A percentile compares a stretch with the other conserved stretches of the same genome.
Evolutionary conservation across 2,888 invertebrate genomes (phyloP).

Genomic region (Cyaniris semiargus): DNA sequence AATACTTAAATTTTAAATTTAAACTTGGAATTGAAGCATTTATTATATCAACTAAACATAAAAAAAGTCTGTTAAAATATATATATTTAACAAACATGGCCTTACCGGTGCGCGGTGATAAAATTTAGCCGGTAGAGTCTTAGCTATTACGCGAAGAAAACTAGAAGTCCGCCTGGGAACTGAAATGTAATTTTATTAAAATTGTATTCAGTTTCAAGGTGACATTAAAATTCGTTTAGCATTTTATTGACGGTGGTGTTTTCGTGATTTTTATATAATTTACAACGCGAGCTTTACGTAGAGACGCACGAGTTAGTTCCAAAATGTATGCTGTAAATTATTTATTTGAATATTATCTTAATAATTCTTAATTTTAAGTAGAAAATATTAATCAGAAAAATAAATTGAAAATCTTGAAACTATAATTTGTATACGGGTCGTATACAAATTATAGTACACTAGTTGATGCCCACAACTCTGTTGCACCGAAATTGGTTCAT

Average conservation of each 20-base stretch:
- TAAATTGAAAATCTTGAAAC: too few species aligned
- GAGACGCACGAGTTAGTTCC: neutral
- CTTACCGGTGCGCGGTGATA: neutral
- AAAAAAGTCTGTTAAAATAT: too few species aligned
- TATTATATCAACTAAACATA: too few species aligned
- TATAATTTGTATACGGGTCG: too few species aligned
- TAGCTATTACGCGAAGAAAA: neutral
- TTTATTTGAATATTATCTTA: too few species aligned
- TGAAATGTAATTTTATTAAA: slow-evolving; percentile 4
- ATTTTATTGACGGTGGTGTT: neutral
- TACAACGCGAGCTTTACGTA: neutral
- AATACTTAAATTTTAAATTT: too few species aligned
- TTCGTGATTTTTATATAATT: slow-evolving; percentile 9
- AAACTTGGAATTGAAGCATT: too few species aligned
- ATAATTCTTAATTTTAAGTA: too few species aligned
- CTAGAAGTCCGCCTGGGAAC: neutral
- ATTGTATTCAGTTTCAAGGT: neutral
- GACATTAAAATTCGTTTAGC: neutral
- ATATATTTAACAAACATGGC: neutral
- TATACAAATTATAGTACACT: too few species aligned
- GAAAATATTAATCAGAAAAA: too few species aligned
- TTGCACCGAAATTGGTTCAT: too few species aligned
- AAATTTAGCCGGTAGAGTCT: neutral
- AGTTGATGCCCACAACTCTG: too few species aligned
- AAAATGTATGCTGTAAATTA: neutral